Evolutionary conservation across 2,888 invertebrate genomes (phyloP).

Genomic region (Heterodera filipjevi): DNA sequence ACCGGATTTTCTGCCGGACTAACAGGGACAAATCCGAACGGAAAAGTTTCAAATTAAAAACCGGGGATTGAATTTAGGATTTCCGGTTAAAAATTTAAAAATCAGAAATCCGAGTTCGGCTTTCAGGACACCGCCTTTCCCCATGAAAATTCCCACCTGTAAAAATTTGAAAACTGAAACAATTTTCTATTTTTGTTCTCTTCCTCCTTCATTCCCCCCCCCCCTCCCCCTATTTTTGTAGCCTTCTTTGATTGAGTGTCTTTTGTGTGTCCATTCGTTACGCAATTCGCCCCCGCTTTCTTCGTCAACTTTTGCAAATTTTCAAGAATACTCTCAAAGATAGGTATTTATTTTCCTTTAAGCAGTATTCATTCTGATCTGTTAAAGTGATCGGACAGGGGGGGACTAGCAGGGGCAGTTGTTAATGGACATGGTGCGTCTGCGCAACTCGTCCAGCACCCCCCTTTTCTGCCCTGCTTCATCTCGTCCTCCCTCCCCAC

Average conservation of each 20-base stretch:
- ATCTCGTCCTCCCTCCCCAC: neutral
- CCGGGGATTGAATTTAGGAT: no score
- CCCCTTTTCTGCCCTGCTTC: neutral
- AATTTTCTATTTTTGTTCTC: neutral
- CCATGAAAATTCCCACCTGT: no score
- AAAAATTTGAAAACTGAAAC: no score
- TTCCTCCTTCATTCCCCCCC: neutral
- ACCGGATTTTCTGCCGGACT: no score
- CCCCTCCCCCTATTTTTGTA: neutral
- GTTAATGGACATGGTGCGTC: neutral
- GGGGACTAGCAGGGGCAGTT: no score
- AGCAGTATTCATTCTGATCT: neutral
- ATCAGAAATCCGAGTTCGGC: no score
- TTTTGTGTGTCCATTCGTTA: neutral
- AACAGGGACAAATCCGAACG: no score
- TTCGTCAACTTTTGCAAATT: neutral
- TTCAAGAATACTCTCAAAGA: neutral
- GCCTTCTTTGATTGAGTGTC: neutral
- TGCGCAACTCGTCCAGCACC: neutral
- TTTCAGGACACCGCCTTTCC: no score
- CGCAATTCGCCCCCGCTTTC: neutral
- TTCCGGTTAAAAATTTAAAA: no score
- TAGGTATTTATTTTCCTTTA: neutral
- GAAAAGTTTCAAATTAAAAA: no score
- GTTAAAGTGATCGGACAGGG: neutral